phyloP scores from a whole-genome alignment of 64 coral and sea anemone species.

The Trachythela sp. region DNA sequence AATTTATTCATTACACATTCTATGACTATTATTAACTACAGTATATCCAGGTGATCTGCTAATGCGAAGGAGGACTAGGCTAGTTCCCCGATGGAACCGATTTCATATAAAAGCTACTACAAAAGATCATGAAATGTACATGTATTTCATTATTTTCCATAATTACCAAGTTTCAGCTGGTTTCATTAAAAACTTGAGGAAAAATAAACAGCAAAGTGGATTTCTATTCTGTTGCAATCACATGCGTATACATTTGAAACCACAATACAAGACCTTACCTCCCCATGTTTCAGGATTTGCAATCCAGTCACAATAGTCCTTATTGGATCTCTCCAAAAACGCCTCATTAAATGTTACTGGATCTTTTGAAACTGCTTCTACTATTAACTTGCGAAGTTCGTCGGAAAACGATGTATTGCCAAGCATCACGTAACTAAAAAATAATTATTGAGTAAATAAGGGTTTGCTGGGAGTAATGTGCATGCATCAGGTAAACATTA shows the following conservation, averaged over 20 bases:
- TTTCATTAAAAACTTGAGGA: no score
- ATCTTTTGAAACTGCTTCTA: conserved; percentile 67
- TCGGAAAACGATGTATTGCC: conserved; percentile 57
- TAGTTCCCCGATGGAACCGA: no score
- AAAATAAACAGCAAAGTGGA: no score
- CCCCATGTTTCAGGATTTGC: conserved; percentile 72
- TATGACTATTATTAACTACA: no score
- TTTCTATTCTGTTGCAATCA: no score
- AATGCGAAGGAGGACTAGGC: no score
- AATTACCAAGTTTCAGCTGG: no score
- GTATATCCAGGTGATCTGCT: no score
- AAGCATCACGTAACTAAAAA: conserved; percentile 86
- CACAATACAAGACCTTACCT: conserved; percentile 46
- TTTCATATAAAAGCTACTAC: not conserved
- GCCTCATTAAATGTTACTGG: conserved; percentile 62
- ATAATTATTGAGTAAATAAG: not conserved
- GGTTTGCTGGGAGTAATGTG: not conserved
- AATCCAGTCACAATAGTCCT: conserved; percentile 91
- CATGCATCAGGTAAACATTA: not conserved
- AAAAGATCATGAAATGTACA: not conserved
- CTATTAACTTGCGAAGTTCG: conserved; percentile 76
- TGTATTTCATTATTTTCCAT: no score
- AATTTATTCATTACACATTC: no score
- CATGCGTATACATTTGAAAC: no score
- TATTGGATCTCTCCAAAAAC: conserved; percentile 70